A percentile compares a stretch with the other conserved stretches of the same genome.
Evolutionary conservation across 1,140 invertebrate species (phyloP).

Genomic region (Liolophura sinensis): DNA sequence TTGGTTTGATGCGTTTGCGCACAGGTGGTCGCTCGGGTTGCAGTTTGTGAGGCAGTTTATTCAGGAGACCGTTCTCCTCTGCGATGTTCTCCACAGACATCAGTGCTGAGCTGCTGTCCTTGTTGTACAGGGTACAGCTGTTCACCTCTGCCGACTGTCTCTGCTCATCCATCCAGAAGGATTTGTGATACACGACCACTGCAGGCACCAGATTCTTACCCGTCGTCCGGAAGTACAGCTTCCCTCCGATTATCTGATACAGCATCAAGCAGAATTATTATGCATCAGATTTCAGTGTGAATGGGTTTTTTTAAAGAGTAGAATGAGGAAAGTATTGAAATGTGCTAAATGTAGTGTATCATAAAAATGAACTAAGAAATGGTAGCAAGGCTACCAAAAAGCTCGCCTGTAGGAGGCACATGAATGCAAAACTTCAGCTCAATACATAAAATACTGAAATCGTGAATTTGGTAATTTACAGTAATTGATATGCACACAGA

Average conservation of each 20-base stretch:
- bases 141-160: slow-evolving; percentile 4
- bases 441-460: too few relatives aligned
- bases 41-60: not conserved
- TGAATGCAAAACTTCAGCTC: too few relatives aligned
- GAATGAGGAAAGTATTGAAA: not conserved
- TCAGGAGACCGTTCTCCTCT: not conserved
- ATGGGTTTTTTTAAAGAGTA: not conserved
- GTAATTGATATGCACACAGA: not conserved
- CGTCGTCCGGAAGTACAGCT: slow-evolving; percentile 71
- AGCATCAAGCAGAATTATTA: slow-evolving; percentile 2
- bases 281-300: not conserved
- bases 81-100: not conserved
- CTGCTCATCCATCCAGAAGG: slow-evolving; percentile 14
- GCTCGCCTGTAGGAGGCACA: too few relatives aligned
- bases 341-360: too few relatives aligned
- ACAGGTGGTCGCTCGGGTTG: not conserved
- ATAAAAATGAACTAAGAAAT: too few relatives aligned
- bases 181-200: slow-evolving; percentile 63
- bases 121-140: slow-evolving; percentile 11
- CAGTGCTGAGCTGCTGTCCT: not conserved
- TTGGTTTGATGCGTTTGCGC: slow-evolving; percentile 4
- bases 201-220: slow-evolving; percentile 68
- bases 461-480: too few relatives aligned
- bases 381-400: not conserved
- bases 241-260: slow-evolving; percentile 71